phyloP scores from a whole-genome alignment of 2,113 vertebrate genomes.

The Lophura nycthemera region DNA sequence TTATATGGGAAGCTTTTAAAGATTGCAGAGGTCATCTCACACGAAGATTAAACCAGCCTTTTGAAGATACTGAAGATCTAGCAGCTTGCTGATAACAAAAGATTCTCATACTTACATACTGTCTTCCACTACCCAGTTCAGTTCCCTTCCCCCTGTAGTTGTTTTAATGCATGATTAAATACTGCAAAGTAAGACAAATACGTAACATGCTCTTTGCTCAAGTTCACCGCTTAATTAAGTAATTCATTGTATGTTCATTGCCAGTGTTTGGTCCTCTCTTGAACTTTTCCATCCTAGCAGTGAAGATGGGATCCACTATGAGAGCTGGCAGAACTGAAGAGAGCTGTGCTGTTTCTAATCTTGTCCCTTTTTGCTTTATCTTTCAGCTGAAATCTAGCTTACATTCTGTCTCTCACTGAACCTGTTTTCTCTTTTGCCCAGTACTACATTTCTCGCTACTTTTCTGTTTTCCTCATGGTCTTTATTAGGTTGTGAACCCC shows the following conservation, averaged over 20 bases:
- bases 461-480: background rate
- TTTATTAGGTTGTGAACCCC: background rate
- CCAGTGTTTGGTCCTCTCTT: background rate
- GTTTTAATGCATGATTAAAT: background rate
- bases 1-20: background rate
- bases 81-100: background rate
- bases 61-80: background rate
- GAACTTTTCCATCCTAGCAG: background rate
- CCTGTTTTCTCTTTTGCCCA: background rate
- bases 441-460: background rate
- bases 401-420: background rate
- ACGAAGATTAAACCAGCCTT: background rate
- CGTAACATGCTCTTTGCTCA: accelerated
- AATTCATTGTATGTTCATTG: background rate
- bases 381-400: background rate
- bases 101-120: accelerated
- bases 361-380: background rate
- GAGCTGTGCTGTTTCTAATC: background rate
- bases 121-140: background rate
- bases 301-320: background rate
- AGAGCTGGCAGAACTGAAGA: background rate
- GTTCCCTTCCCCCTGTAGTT: background rate
- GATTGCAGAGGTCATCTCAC: background rate
- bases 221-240: background rate
- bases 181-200: background rate